Evolutionary conservation across 2,797 vertebrate species (phyloP), one percentile per base, ranked within the genome.

Genomic region (Chromis chromis): DNA sequence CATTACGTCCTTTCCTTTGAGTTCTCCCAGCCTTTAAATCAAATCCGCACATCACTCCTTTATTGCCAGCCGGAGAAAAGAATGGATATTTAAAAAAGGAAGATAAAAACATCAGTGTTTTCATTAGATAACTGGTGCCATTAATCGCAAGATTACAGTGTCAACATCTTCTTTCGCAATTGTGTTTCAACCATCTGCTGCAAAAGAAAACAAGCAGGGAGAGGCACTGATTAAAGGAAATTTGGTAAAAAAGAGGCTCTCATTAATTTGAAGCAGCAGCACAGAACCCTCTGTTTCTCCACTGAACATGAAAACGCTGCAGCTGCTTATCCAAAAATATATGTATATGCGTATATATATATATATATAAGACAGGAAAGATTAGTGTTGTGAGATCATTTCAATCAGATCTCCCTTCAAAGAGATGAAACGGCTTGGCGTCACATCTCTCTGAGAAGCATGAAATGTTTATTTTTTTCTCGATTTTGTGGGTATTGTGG

Each of bases 191-290:
- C 44, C 78, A 81, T 88, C 85, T 83, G 84, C 60, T 48, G 57
- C 1, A 31, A 19, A 55, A 44, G 56, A 73, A 79, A 82, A 88
- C 81, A 78, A 58, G 71, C 8, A 4, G 36, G 65, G 63, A 69
- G 70, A 84, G 24, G 31, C 60, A 19, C 67, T 74, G 87, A 88
- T 89, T 86, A 89, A 66, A 84, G 72, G 42, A 65, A 69, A 76
- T 71, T 60, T 60, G 21, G 17, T 27, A 21, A 65, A 63, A 68
- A 66, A 62, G 31, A 74, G n/a, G 31, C 28, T 64, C 58, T 82
- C 77, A 53, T 86, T 83, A 65, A 83, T 63, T 68, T 86, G 54
- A 79, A 81, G 72, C 54, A n/a, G 57, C 0, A 3, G 64, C 74
- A 67, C 50, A 71, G 27, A 78, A 36, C 44, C 62, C 60, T 49